A percentile compares a stretch with the other conserved stretches of the same genome.
These are phyloP conservation scores for Caenorhabditis inopinata DNA, from an alignment of 1,140 invertebrate species.

Conservation along the genomic window DNA sequence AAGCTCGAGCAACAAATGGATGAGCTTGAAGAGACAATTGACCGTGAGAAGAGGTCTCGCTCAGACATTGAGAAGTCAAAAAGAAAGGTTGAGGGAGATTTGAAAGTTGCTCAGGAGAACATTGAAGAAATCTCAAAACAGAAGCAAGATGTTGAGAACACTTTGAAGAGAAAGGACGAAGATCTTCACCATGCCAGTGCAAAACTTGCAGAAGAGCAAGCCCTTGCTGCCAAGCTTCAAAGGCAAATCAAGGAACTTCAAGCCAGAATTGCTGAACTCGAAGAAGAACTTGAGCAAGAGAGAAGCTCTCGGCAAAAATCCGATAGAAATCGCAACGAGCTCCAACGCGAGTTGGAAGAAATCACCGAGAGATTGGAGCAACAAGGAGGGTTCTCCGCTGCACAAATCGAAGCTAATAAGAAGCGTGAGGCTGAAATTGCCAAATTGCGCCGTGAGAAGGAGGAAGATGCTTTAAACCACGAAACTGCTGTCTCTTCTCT, in stretches of 20 bases:
- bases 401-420: constrained; percentile 99
- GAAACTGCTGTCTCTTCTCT: constrained; percentile 89
- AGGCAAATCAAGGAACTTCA: constrained; percentile 99
- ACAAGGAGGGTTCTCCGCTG: constrained; percentile 89
- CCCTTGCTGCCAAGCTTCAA: constrained; percentile 87
- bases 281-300: constrained; percentile 96
- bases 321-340: constrained; percentile 93
- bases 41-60: constrained; percentile 96
- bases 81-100: constrained; percentile 87
- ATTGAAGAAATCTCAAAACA: constrained; percentile 66
- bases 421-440: constrained; percentile 96
- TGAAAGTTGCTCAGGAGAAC: constrained; percentile 92
- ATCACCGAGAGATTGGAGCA: constrained; percentile 76
- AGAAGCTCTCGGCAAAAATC: constrained; percentile 92
- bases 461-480: constrained; percentile 96
- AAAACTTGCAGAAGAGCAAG: constrained; percentile 96
- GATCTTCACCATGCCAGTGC: constrained; percentile 58
- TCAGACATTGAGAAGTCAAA: constrained; percentile 95
- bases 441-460: constrained; percentile 94
- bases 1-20: constrained; percentile 93
- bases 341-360: constrained; percentile 93
- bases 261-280: constrained; percentile 76
- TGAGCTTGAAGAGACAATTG: constrained; percentile 86
- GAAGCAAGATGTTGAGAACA: constrained; percentile 63
- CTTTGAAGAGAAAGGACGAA: constrained; percentile 64